Conservation (phyloP, 2,888 invertebrate genomes). For the Ophioninae sp. region DNA sequence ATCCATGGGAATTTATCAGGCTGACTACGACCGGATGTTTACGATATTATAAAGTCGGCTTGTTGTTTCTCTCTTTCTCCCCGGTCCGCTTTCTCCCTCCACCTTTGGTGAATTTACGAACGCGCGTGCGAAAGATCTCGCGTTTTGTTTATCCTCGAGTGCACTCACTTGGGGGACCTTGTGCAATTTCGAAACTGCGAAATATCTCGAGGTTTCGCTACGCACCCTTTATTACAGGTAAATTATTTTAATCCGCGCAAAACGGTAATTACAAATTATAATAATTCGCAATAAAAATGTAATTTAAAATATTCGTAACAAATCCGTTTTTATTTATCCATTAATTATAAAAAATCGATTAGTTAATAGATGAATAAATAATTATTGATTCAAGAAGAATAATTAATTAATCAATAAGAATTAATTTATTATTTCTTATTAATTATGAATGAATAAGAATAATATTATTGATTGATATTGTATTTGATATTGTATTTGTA, state of each 20-base stretch:
- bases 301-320: no score
- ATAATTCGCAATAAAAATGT: no score
- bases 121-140: slow-evolving; percentile 69
- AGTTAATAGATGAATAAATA: no score
- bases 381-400: no score
- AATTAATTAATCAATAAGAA: no score
- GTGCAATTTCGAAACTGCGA: slow-evolving; percentile 69
- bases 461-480: no score
- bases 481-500: no score
- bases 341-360: no score
- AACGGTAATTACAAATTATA: no score
- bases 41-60: slow-evolving; percentile 69
- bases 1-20: slow-evolving; percentile 70
- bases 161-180: slow-evolving; percentile 56
- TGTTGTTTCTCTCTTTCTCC: background rate
- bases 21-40: slow-evolving; percentile 71
- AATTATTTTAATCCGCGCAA: background rate
- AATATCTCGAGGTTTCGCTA: slow-evolving; percentile 69
- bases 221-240: slow-evolving; percentile 58
- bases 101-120: background rate
- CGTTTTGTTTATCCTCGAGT: slow-evolving; percentile 4
- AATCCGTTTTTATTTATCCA: no score
- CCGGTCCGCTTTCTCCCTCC: background rate
- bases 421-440: no score
- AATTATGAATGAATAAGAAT: no score